A percentile compares a stretch with the other conserved stretches of the same genome.
These are phyloP conservation scores for Galago senegalensis DNA, from an alignment of 2,797 vertebrate species.

Conservation along the genomic window DNA sequence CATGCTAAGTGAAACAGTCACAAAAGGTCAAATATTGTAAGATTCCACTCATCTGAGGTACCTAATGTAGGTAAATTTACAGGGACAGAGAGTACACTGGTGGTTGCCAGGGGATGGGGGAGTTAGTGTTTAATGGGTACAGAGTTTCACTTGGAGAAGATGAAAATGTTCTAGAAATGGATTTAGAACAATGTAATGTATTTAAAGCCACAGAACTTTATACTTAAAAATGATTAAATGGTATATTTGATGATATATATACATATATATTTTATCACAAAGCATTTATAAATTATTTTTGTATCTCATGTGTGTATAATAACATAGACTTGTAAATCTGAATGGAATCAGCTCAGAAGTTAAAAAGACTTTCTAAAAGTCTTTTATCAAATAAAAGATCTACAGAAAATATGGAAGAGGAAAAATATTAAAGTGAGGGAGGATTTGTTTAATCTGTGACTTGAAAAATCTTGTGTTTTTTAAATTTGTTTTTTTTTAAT, in stretches of 20 bases:
- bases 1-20: slow-evolving; percentile 38
- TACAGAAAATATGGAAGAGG: background rate
- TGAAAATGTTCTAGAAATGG: background rate
- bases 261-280: background rate
- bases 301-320: background rate
- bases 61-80: background rate
- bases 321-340: slow-evolving; percentile 15
- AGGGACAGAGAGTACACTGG: background rate
- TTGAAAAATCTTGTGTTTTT: background rate
- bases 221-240: slow-evolving; percentile 34
- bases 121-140: background rate
- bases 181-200: background rate
- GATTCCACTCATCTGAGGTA: background rate
- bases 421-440: background rate
- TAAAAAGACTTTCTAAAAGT: slow-evolving; percentile 3
- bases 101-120: background rate
- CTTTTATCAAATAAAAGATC: background rate
- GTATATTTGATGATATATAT: background rate
- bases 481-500: slow-evolving; percentile 19
- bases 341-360: slow-evolving; percentile 56
- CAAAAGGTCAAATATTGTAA: background rate
- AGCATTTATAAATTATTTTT: slow-evolving; percentile 34
- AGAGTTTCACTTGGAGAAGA: background rate
- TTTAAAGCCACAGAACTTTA: slow-evolving; percentile 24
- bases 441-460: background rate